Evolutionary conservation across 2,888 invertebrate genomes (phyloP).

Genomic region (Julus scandinavius): DNA sequence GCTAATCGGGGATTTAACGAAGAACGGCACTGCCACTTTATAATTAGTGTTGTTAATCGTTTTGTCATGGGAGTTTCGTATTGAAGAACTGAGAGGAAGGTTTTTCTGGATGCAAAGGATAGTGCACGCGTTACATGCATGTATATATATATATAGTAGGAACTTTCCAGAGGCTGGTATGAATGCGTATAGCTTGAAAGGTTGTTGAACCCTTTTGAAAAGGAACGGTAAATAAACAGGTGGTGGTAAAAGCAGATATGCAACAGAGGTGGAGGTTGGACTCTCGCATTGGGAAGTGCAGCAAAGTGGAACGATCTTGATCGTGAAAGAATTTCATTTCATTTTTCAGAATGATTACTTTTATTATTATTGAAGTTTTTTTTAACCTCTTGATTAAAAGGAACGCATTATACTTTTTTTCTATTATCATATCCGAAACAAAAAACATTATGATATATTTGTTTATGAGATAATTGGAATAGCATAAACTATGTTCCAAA

Average conservation of each 20-base stretch:
- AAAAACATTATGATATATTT: not conserved
- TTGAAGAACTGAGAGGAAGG: not conserved
- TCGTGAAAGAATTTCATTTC: slow-evolving; percentile 31
- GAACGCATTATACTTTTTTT: not conserved
- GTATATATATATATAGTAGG: too few species aligned
- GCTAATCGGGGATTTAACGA: not conserved
- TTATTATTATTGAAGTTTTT: not conserved
- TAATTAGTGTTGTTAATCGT: not conserved
- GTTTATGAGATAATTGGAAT: not conserved
- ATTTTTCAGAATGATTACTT: not conserved
- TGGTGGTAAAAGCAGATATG: slow-evolving; percentile 1
- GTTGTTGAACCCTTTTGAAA: slow-evolving; percentile 9
- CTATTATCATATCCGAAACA: not conserved
- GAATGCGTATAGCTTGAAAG: not conserved
- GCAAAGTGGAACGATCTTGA: slow-evolving; percentile 20
- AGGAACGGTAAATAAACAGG: not conserved
- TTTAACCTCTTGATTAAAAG: not conserved
- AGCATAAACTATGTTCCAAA: not conserved
- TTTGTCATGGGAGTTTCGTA: not conserved
- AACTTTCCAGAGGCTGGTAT: not conserved
- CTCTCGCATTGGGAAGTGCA: not conserved
- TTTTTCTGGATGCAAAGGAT: not conserved
- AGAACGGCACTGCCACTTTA: not conserved
- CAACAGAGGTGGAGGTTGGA: slow-evolving; percentile 27
- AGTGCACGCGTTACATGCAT: not conserved